Evolutionary conservation across 2,888 invertebrate species (phyloP).

Genomic region (Acleris laterana): DNA sequence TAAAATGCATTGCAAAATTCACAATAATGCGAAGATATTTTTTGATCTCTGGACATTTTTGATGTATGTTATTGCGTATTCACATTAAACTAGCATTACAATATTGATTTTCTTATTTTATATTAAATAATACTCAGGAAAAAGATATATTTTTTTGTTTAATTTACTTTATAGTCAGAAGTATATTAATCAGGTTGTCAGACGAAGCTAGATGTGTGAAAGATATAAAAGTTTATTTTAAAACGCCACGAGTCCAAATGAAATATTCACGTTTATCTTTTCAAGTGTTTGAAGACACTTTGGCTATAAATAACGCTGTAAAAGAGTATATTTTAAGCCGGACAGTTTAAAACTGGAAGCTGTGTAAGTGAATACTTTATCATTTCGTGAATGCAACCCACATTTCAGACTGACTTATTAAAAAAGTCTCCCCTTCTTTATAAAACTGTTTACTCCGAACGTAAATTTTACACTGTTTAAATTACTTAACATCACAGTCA

Average conservation of each 20-base stretch:
- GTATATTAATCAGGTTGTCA: too few relatives aligned
- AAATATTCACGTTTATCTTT: slow-evolving; percentile 10
- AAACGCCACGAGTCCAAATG: neutral
- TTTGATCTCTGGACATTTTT: too few relatives aligned
- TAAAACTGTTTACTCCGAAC: neutral
- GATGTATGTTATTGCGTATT: too few relatives aligned
- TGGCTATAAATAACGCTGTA: slow-evolving; percentile 21
- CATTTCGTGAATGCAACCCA: neutral
- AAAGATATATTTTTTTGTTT: too few relatives aligned
- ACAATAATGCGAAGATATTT: too few relatives aligned
- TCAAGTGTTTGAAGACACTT: slow-evolving; percentile 33
- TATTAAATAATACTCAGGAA: too few relatives aligned
- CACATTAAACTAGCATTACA: too few relatives aligned
- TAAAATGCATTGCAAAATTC: too few relatives aligned
- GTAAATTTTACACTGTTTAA: neutral
- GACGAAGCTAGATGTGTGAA: too few relatives aligned
- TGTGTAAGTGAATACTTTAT: slow-evolving; percentile 6
- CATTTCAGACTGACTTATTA: slow-evolving; percentile 6
- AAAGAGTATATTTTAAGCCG: slow-evolving; percentile 24
- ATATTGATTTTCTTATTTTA: too few relatives aligned
- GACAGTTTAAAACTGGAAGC: slow-evolving; percentile 11
- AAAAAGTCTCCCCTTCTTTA: neutral
- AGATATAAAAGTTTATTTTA: too few relatives aligned
- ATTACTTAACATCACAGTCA: neutral
- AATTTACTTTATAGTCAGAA: too few relatives aligned